Evolutionary conservation across 92 coral and sea anemone genomes (phyloP), one percentile per base, ranked within the genome.

Genomic region (Montipora capitata): DNA sequence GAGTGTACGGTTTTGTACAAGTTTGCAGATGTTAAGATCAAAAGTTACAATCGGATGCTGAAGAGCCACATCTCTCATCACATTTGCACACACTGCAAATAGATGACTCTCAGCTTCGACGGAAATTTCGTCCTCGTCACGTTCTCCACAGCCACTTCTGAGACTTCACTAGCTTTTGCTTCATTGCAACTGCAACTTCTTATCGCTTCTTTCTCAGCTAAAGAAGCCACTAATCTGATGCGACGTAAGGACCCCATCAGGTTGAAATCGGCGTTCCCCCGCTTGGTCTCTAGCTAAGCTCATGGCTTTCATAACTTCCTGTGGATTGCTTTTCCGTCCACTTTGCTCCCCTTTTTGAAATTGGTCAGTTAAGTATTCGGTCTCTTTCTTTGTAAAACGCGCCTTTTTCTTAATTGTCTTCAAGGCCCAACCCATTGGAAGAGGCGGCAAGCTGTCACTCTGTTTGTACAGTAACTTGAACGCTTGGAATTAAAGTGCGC

Each of bases 201-300:
- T 9, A 62, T 40, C 77, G 87, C 44, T 86, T 78, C 80, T 87
- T 79, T 57, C n/a, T n/a, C 84, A 82, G 17, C 77, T n/a, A 65
- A 88, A 82, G 48, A 88, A 82, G 7, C 92, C 65, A 20, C 52
- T 67, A 6, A 89, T 77, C 79, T 89, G 89, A 10, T 83, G 89
- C 41, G 83, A 27, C 1, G 85, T 89, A 35, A 82, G 80, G 4
- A 82, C 85, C 45, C 83, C 81, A 43, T 77, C 80, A 4, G 81
- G 85, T 11, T 77, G 73, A 83, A 89, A 83, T 39, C 68, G 2
- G 40, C 89, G 90, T 11, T 0, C 70, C n/a, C 90, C 89, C 10
- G 11, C 4, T 16, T 69, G 56, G 85, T 72, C 90, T 79, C 83
- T 62, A 43, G 59, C 85, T 59, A 73, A 72, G 65, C 81, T 42